Conservation (phyloP, 2,113 vertebrate species). For the Ginglymostoma cirratum region DNA sequence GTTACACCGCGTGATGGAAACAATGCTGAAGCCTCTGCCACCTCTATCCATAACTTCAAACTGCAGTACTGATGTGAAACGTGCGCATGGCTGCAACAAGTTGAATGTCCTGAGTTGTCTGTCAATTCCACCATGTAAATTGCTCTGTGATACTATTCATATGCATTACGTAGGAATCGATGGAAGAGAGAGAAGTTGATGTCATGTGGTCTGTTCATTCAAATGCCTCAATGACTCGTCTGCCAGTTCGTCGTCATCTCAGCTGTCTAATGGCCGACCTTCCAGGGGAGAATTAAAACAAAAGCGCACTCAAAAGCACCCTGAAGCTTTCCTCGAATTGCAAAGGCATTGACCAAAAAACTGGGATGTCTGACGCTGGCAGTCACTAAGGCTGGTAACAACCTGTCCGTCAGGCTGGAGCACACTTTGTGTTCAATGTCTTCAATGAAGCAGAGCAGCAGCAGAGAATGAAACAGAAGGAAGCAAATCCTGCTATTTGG, state of each 20-base stretch:
- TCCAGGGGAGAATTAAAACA: background rate
- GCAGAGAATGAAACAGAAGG: no score
- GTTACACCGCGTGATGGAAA: background rate
- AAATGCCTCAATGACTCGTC: background rate
- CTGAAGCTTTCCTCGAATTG: background rate
- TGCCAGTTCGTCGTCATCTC: no score
- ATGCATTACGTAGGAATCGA: background rate
- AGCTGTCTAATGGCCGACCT: background rate
- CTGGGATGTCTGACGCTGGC: background rate
- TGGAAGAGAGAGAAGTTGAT: background rate
- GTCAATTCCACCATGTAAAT: background rate
- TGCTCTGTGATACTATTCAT: background rate
- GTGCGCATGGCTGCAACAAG: background rate
- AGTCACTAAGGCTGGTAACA: no score
- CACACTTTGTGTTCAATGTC: no score
- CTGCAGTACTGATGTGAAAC: background rate
- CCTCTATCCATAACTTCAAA: background rate
- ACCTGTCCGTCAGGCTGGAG: no score
- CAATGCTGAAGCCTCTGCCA: background rate
- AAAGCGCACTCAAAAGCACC: background rate
- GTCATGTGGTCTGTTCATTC: no score
- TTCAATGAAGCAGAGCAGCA: no score
- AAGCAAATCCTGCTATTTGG: no score
- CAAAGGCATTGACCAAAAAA: background rate
- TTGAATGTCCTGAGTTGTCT: background rate